Evolutionary conservation across 2,113 vertebrate species (phyloP), one percentile per base, ranked within the genome.

Genomic region (Notarius quadriscutis): DNA sequence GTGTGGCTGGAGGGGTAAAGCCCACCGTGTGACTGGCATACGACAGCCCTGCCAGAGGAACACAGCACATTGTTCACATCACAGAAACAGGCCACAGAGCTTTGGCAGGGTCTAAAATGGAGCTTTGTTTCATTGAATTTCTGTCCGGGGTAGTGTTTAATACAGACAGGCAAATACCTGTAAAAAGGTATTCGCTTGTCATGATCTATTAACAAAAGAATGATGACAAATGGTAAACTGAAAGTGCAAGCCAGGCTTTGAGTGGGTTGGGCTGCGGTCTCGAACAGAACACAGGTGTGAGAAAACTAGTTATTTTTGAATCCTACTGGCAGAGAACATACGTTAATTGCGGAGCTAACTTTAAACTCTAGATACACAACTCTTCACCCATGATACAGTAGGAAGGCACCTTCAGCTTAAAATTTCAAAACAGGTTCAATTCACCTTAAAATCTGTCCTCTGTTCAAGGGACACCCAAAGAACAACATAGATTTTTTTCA

Each of bases 21-120:
- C 97, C 98, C 93, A 99, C 97, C 53, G 97, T 97, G 94, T 99
- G 98, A 94, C 96, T 96, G 91, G 97, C 96, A 93, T 98, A 99
- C 3, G 98, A 98, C 15, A 99, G 95, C 92, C 98, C 98, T 99
- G 92, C 62, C 12, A 88, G 57, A 60, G 25, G 53, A 63, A 71
- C 48, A 81, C 5, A 14, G 57, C 30, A 81, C 18, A 60, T 20
- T 81, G 27, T 58, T 60, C 53, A 79, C n/a, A 55, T 81, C 27
- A 81, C 15, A 60, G 7, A 34, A 9, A 80, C n/a, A 14, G 12
- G 25, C 8, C 14, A 53, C 1, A 78, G 50, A 53, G 5, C 10
- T n/a, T 22, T 77, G 34, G 27, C 15, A 71, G 10, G 11, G 25
- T 67, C n/a, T 67, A 71, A 30, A 17, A 74, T 48, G 18, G 34